Base-by-base conservation (phyloP, 2,113 vertebrate species). In the Gasterosteus nipponicus region DNA sequence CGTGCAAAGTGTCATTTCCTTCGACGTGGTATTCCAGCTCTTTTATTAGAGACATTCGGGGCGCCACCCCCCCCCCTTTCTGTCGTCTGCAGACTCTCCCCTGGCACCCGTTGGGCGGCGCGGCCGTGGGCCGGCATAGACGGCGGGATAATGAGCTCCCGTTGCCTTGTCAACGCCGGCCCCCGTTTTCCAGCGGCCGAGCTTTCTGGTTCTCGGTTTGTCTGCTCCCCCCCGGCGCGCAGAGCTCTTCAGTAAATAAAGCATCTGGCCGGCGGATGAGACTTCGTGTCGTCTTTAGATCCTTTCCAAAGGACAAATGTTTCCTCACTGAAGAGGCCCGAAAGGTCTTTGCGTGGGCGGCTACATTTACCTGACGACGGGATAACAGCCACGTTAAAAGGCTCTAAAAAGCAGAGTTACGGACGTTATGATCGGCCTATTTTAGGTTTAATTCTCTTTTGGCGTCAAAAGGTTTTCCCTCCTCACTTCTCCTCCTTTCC, bases 151-250 rank as follows among this genome's bases (percentile, higher is more conserved):
- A 93, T 91, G 88, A 92, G 90, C 86, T 89, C 82, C 70, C n/a
- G 85, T 91, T 92, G 91, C 89, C 91, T 84, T 91, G 91, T 91
- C 92, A 92, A 92, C 87, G 72, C 72, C 38, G 54, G 68, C 64
- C 71, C 63, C 1, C 29, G 10, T 8, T 29, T 14, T 73, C 33
- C 35, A 7, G 65, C 68, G 82, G 81, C 60, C 65, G 66, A 61
- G 51, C 73, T 54, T 82, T 58, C 75, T 69, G 86, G 72, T 68
- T 83, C 38, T 42, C 35, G 8, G 2, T 73, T 84, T 78, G 77
- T 26, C 60, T 10, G 8, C 80, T 77, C 73, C 46, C 46, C 46
- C 46, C 72, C 9, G 18, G 65, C 66, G 75, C 69, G 79, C 84
- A 38, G 66, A 74, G 73, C 82, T 77, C 63, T 53, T 88, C 72